Evolutionary conservation across 2,888 invertebrate species (phyloP).

Genomic region (Entomobrya multifasciata): DNA sequence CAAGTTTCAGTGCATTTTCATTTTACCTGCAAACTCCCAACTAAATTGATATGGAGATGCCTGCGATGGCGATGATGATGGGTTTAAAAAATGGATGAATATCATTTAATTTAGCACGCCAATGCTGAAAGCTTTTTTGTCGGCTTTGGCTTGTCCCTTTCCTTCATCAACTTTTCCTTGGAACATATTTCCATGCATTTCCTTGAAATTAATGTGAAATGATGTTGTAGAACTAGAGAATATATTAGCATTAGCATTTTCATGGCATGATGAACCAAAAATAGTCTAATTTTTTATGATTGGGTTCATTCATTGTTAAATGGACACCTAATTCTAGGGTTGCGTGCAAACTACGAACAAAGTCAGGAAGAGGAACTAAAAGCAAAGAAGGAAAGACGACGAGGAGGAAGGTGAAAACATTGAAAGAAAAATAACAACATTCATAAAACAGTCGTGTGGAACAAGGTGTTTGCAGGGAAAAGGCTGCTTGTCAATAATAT

Average conservation of each 20-base stretch:
- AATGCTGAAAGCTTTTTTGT: slow-evolving; percentile 46
- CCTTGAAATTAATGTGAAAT: neutral
- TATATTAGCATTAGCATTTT: too few species aligned
- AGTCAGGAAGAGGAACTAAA: slow-evolving; percentile 12
- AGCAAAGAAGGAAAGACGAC: neutral
- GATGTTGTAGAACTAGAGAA: neutral
- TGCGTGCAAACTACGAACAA: slow-evolving; percentile 49
- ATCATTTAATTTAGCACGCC: slow-evolving; percentile 65
- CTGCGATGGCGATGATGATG: slow-evolving; percentile 11
- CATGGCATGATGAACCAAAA: too few species aligned
- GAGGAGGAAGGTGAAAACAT: neutral
- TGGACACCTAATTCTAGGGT: slow-evolving; percentile 64
- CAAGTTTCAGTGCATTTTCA: neutral
- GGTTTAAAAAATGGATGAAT: slow-evolving; percentile 69
- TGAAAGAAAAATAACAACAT: slow-evolving; percentile 10
- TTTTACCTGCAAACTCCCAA: neutral
- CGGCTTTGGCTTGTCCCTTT: neutral
- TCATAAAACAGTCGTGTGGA: neutral
- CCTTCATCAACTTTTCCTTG: neutral
- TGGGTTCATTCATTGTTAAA: slow-evolving; percentile 44
- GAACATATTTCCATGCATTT: neutral
- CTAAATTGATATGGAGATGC: neutral
- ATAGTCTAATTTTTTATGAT: slow-evolving; percentile 40
- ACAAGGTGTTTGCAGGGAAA: too few species aligned
- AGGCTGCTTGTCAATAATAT: slow-evolving; percentile 17